phyloP scores from a whole-genome alignment of 2,113 vertebrate genomes.

The Pampusana beccarii region DNA sequence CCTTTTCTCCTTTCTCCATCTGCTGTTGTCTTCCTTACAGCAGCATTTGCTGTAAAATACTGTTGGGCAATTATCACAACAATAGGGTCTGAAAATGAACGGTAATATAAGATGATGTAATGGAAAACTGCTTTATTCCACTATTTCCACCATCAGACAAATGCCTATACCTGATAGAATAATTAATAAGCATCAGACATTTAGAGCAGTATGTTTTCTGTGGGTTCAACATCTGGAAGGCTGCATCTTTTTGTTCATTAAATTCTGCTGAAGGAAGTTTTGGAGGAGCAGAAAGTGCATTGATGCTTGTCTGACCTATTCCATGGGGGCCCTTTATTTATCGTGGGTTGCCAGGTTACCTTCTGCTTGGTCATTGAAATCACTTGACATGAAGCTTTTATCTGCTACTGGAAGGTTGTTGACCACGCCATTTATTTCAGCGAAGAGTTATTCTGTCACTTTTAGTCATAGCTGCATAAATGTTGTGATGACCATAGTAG shows the following conservation, averaged over 20 bases:
- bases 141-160: not conserved
- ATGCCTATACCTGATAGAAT: not conserved
- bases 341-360: not conserved
- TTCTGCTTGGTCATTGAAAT: slow-evolving; percentile 2
- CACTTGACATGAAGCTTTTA: slow-evolving; percentile 2
- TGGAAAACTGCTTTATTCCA: not conserved
- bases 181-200: not conserved
- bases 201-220: not conserved
- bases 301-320: not conserved
- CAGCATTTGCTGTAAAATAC: not conserved
- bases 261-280: not conserved
- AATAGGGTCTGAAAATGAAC: not conserved
- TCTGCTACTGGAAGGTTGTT: not conserved
- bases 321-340: not conserved
- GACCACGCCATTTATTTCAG: slow-evolving; percentile 1
- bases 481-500: not conserved
- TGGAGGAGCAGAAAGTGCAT: not conserved
- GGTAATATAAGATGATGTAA: not conserved
- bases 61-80: not conserved
- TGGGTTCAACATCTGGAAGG: not conserved
- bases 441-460: not conserved
- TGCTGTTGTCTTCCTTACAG: not conserved
- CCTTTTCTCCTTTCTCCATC: not conserved
- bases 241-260: not conserved
- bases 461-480: not conserved